A percentile compares a stretch with the other conserved stretches of the same genome.
Evolutionary conservation across 30 jellyfish, hydroid and myxozoan species (phyloP).

Genomic region (Phacellophora camtschatica): DNA sequence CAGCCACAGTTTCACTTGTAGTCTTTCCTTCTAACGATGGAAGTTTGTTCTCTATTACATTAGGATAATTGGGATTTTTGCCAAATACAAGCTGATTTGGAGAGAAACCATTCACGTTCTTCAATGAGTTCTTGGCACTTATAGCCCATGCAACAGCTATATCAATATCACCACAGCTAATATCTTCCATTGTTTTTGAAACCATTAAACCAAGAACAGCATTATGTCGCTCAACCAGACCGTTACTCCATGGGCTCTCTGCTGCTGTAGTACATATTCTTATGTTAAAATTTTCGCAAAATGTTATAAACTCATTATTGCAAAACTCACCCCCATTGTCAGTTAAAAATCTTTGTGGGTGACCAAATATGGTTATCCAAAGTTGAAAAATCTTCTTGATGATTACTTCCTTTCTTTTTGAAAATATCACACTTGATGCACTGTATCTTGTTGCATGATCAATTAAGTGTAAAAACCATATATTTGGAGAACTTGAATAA

Average conservation of each 20-base stretch:
- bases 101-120: constrained; percentile 23
- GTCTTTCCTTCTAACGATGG: constrained; percentile 53
- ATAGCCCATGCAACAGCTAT: constrained; percentile 30
- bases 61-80: constrained; percentile 46
- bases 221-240: constrained; percentile 22
- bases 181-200: constrained; percentile 32
- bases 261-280: constrained; percentile 18
- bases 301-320: not conserved
- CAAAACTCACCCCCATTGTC: constrained; percentile 36
- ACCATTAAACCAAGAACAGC: constrained; percentile 16
- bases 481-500: not conserved
- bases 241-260: constrained; percentile 55
- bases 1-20: constrained; percentile 29
- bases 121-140: constrained; percentile 60
- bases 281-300: constrained; percentile 5
- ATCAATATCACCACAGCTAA: not conserved
- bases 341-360: not conserved
- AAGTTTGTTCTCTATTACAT: constrained; percentile 16
- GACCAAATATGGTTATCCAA: constrained; percentile 6
- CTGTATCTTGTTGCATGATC: not conserved
- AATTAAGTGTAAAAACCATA: constrained; percentile 18
- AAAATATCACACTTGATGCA: constrained; percentile 10
- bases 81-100: constrained; percentile 58
- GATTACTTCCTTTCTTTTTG: constrained; percentile 9
- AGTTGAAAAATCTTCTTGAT: not conserved